Percentiles rank a stretch among this genome's conserved stretches.
These are phyloP conservation scores for Prionace glauca DNA, from an alignment of 2,797 vertebrate species.

Conservation along the genomic window DNA sequence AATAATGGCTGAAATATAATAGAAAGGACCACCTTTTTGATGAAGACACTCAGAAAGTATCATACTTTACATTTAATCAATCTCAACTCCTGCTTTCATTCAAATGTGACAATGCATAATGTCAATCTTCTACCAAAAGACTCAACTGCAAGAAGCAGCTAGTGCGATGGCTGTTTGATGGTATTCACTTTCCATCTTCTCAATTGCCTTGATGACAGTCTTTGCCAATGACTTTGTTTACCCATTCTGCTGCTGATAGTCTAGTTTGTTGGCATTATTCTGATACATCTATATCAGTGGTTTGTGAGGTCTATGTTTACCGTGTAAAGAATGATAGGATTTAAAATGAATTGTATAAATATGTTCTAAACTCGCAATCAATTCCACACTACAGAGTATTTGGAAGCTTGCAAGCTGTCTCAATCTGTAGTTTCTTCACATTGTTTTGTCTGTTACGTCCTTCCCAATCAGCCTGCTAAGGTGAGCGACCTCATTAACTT, in stretches of 20 bases:
- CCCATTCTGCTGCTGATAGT: background rate
- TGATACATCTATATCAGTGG: background rate
- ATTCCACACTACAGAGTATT: background rate
- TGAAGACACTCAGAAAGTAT: background rate
- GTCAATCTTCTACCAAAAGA: background rate
- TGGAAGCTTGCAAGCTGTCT: background rate
- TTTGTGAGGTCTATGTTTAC: background rate
- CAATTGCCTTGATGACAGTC: background rate
- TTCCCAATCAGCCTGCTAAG: constrained; percentile 11
- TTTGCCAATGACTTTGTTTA: background rate
- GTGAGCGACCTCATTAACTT: constrained; percentile 13
- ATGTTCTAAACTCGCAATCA: background rate
- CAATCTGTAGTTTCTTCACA: constrained; percentile 17
- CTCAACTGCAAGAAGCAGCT: background rate
- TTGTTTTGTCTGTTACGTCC: background rate
- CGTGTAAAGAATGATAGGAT: background rate
- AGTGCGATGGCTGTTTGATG: background rate
- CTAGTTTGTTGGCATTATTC: background rate
- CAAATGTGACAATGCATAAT: background rate
- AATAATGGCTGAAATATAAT: background rate
- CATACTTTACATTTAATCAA: background rate
- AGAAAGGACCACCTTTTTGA: background rate
- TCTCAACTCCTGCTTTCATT: background rate
- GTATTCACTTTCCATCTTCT: background rate
- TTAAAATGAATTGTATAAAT: background rate